Evolutionary conservation across 2,113 vertebrate species (phyloP).

Genomic region (Cochlearius cochlearius): DNA sequence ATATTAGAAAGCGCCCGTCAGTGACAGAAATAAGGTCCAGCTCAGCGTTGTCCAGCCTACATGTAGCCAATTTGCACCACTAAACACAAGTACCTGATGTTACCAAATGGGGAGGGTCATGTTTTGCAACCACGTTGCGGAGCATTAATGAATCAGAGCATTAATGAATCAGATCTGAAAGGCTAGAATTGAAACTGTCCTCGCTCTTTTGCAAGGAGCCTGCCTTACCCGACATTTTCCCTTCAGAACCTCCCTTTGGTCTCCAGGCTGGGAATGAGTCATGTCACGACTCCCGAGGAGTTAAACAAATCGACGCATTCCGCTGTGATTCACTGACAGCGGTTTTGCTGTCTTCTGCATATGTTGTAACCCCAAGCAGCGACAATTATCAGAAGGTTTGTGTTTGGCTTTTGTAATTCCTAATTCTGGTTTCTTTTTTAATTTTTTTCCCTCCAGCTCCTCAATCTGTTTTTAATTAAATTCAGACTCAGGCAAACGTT

Average conservation of each 20-base stretch:
- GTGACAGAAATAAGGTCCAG: neutral
- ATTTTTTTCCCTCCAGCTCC: neutral
- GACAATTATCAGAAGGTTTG: slow-evolving; percentile 18
- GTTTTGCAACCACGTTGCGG: neutral
- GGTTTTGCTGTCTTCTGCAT: neutral
- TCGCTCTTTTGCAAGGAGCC: neutral
- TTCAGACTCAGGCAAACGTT: slow-evolving; percentile 32
- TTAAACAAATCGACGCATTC: neutral
- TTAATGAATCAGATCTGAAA: neutral
- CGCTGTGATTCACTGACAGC: slow-evolving; percentile 11
- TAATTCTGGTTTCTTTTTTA: neutral
- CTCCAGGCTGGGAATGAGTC: slow-evolving; percentile 14
- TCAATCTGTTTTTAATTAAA: slow-evolving; percentile 69
- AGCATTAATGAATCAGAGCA: neutral
- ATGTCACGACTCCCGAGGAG: neutral
- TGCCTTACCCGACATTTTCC: neutral
- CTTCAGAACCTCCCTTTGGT: neutral
- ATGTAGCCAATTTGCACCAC: neutral
- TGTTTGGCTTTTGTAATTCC: slow-evolving; percentile 37
- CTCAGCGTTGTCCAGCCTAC: neutral
- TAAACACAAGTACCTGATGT: neutral
- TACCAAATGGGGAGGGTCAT: neutral
- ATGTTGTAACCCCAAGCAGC: neutral
- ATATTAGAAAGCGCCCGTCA: neutral
- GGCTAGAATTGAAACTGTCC: neutral